Evolutionary conservation across 2,113 vertebrate genomes (phyloP).

Genomic region (Mugil cephalus): DNA sequence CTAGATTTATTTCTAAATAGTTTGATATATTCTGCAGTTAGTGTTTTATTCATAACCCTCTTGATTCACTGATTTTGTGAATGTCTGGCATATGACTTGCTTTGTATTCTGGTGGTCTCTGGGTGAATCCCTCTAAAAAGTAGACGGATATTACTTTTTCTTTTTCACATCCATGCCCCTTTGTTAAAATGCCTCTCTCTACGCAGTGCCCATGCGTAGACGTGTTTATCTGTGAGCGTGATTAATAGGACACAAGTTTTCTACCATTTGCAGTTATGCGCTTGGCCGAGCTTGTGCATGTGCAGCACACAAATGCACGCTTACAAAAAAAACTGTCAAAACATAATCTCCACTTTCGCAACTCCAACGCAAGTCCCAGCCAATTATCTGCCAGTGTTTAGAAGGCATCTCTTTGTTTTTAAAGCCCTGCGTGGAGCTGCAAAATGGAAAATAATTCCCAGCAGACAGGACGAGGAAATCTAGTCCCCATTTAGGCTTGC

Average conservation of each 20-base stretch:
- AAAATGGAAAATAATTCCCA: conserved; percentile 26
- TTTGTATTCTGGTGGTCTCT: conserved; percentile 21
- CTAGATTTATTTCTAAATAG: not conserved
- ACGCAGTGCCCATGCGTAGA: not conserved
- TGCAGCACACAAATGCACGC: conserved; percentile 13
- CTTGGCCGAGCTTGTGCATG: not conserved
- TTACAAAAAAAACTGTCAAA: not conserved
- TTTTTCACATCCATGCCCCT: not conserved
- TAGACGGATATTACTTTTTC: conserved; percentile 27
- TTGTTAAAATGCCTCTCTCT: conserved; percentile 17
- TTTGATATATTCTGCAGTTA: not conserved
- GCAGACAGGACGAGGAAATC: not conserved
- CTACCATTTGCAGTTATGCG: conserved; percentile 1
- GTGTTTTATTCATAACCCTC: conserved; percentile 15
- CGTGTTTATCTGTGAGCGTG: not conserved
- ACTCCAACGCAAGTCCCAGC: conserved; percentile 2
- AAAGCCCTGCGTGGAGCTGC: not conserved
- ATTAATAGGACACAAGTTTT: not conserved
- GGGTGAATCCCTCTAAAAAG: not conserved
- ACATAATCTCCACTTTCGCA: conserved; percentile 1
- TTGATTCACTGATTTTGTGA: conserved; percentile 36
- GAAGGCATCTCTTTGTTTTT: conserved; percentile 1
- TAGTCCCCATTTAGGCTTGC: not conserved
- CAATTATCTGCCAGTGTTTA: conserved; percentile 29
- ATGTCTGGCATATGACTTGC: conserved; percentile 8